Base-by-base conservation (phyloP, 1,140 invertebrate species). In the Penaeus japonicus region DNA sequence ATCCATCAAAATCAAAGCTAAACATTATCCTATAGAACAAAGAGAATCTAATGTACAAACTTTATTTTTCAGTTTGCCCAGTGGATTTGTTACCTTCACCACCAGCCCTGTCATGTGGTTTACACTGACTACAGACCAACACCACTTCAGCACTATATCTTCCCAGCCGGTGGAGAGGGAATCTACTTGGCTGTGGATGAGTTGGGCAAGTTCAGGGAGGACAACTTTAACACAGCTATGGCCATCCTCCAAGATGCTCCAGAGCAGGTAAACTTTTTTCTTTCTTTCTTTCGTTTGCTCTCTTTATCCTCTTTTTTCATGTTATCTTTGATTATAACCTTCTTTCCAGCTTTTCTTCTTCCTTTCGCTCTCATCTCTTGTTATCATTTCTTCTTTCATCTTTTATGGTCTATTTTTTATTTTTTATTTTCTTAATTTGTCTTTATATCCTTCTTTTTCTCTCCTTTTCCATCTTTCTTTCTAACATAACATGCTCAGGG, bases 71-170 rank as follows among this genome's bases (percentile, higher is more conserved):
- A 98, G 92, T 99, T 99, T 94, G 98, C 96, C 17, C 98, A 99
- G 93, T 99, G 99, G 99, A 97, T 99, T 73, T 96, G 96, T 87
- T 96, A 98, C 93, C 94, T 99, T 32, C 99, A 99, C 93, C 96
- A 97, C 85, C 97, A 99, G 93, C 98, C 98, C 0, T 99, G 98
- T 92, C 98, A 99, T 93, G 99, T 99, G 32, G 97, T 99, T 57
- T 99, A 99, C 92, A 99, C 99, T 0, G 99, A 99, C 92, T 99
- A 97, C 92, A 93, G 99, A 79, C 99, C 99, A 4, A 98, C 97
- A 0, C 99, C 99, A 0, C 93, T 99, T 53, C 98, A 99, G 92
- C 99, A 99, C 94, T 99, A 99, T 92, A 96, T 99, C 90, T 99
- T 98, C 93, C 98, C 99, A 18, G 95, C 96, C 73, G 98, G 98